phyloP scores from a whole-genome alignment of 2,113 vertebrate species.

The Abramis brama region DNA sequence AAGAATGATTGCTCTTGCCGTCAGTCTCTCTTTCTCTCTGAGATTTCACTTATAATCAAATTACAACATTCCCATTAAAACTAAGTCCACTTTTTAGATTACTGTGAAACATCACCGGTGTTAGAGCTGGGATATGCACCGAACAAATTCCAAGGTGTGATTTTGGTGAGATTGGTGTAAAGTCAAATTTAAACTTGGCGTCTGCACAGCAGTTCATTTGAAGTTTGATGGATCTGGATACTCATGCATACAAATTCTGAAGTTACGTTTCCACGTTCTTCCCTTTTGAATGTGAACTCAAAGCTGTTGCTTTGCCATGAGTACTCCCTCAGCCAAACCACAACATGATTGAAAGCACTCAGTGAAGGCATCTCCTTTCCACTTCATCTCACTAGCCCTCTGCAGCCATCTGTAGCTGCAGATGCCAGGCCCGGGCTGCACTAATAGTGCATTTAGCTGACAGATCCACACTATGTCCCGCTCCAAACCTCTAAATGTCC shows the following conservation, averaged over 20 bases:
- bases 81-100: constrained; percentile 54
- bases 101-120: constrained; percentile 41
- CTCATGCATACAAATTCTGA: neutral
- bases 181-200: constrained; percentile 23
- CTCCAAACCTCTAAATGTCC: constrained; percentile 39
- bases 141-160: constrained; percentile 23
- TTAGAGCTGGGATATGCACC: neutral
- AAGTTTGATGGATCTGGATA: constrained; percentile 14
- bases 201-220: constrained; percentile 3
- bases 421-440: constrained; percentile 29
- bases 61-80: constrained; percentile 51
- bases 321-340: constrained; percentile 11
- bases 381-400: constrained; percentile 32
- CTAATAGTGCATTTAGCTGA: constrained; percentile 51
- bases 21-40: constrained; percentile 45
- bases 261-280: neutral
- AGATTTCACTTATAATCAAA: constrained; percentile 48
- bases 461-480: constrained; percentile 32
- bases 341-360: constrained; percentile 36
- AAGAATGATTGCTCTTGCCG: constrained; percentile 38
- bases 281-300: constrained; percentile 21
- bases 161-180: constrained; percentile 4
- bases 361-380: constrained; percentile 31
- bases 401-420: constrained; percentile 41
- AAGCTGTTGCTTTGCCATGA: constrained; percentile 27